Evolutionary conservation across 2,888 invertebrate genomes (phyloP), one percentile per base, ranked within the genome.

Genomic region (Agonum fuliginosum): DNA sequence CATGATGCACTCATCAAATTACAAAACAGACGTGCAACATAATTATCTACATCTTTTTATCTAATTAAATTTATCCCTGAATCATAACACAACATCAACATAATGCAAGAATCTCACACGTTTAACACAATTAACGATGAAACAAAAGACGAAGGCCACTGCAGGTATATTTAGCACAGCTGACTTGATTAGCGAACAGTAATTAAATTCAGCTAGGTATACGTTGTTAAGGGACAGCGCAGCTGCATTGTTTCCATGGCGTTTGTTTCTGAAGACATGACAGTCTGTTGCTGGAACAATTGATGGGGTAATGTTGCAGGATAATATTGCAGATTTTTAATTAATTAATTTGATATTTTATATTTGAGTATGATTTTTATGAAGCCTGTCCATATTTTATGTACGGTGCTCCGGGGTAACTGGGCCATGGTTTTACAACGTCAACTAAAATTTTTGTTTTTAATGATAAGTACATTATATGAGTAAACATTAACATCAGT

Each of bases 191-290:
- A 30, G 30, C 30, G 30, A 30, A 30, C 30, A 30, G 30, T 30
- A 30, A 30, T 30, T 30, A 30, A 30, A 30, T 30, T 30, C 30
- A 30, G 30, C 30, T 30, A n/a, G n/a, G 3, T 46, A 8, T 17
- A 12, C 14, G 14, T 6, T 46, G 46, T 10, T 14, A 46, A 6
- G 17, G 3, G 30, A 30, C 8, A 30, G n/a, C n/a, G n/a, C n/a
- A 8, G 17, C 46, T 17, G 10, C 46, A 46, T 46, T 46, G 46
- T 46, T 46, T 14, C 46, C 5, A 10, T 12, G 5, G 46, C 17
- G 46, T 46, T 46, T 46, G 46, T 46, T 46, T 46, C 17, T 17
- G 46, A 30, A 5, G 30, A 46, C 46, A 46, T 46, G 46, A 46
- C 46, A 46, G 41, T 41, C n/a, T n/a, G n/a, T n/a, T n/a, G n/a